These are phyloP conservation scores for Craterocephalus amniculus DNA, from an alignment of 2,797 vertebrate species.

Conservation along the genomic window DNA sequence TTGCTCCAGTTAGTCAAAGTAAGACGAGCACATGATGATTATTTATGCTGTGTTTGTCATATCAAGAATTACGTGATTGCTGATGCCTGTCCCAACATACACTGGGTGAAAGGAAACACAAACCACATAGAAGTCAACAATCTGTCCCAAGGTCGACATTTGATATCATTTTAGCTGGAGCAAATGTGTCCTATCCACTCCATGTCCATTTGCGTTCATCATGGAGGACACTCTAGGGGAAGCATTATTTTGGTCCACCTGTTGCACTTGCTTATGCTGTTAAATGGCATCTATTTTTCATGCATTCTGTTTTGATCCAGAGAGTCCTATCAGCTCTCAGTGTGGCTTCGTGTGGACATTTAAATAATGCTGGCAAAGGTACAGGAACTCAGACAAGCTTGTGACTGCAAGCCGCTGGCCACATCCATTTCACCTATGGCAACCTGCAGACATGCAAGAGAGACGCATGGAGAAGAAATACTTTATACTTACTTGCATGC, in stretches of 20 bases:
- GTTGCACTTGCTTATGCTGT: conserved; percentile 14
- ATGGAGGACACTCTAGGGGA: not conserved
- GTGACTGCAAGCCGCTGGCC: conserved; percentile 8
- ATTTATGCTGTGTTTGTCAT: conserved; percentile 12
- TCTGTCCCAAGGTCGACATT: conserved; percentile 19
- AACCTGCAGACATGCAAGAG: conserved; percentile 3
- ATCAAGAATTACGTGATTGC: conserved; percentile 16
- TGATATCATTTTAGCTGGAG: conserved; percentile 12
- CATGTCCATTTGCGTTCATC: conserved; percentile 9
- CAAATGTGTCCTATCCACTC: conserved; percentile 3
- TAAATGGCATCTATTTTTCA: conserved; percentile 6
- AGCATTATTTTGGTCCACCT: conserved; percentile 15
- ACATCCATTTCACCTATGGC: conserved; percentile 10
- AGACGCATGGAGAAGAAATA: not conserved
- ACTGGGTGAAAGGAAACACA: conserved; percentile 34
- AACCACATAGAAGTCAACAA: conserved; percentile 24
- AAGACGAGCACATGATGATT: conserved; percentile 8
- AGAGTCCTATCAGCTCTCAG: not conserved
- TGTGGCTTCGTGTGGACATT: conserved; percentile 10
- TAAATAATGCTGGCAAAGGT: not conserved
- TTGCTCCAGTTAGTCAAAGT: conserved; percentile 6
- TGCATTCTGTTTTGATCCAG: not conserved
- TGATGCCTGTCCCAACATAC: conserved; percentile 22
- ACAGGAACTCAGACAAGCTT: conserved; percentile 15
- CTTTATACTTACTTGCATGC: not conserved